These are phyloP conservation scores for Tonatia bakeri DNA, from an alignment of 2,113 vertebrate species.

Conservation along the genomic window DNA sequence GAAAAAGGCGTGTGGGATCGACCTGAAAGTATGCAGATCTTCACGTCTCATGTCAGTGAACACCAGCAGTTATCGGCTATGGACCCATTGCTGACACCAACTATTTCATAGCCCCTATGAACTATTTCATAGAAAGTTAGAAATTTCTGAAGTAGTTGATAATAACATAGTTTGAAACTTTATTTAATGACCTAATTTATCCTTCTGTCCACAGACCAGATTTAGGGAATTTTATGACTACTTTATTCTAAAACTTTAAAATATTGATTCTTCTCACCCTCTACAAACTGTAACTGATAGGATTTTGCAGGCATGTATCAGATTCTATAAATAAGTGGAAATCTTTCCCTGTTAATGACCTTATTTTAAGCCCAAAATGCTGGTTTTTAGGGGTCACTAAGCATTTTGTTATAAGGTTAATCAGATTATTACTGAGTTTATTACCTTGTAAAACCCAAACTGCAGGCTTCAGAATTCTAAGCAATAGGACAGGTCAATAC, in stretches of 20 bases:
- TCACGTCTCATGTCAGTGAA: not conserved
- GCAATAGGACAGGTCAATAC: not conserved
- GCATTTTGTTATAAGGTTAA: not conserved
- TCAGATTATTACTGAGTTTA: not conserved
- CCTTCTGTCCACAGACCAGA: not conserved
- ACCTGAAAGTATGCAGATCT: not conserved
- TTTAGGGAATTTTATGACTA: not conserved
- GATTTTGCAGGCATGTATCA: not conserved
- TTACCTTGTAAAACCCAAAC: not conserved
- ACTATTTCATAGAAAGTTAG: not conserved
- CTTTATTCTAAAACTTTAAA: not conserved
- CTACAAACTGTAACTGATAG: not conserved
- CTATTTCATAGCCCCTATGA: not conserved
- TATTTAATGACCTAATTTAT: not conserved
- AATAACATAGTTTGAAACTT: not conserved
- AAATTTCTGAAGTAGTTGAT: not conserved
- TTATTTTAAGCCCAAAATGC: not conserved
- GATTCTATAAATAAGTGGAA: not conserved
- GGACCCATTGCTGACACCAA: not conserved
- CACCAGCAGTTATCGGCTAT: not conserved
- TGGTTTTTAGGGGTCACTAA: not conserved
- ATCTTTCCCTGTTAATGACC: not conserved
- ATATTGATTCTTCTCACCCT: not conserved
- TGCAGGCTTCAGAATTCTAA: not conserved
- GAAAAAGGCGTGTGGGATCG: not conserved